Evolutionary conservation across 2,797 vertebrate species (phyloP).

Genomic region (Capromys pilorides): DNA sequence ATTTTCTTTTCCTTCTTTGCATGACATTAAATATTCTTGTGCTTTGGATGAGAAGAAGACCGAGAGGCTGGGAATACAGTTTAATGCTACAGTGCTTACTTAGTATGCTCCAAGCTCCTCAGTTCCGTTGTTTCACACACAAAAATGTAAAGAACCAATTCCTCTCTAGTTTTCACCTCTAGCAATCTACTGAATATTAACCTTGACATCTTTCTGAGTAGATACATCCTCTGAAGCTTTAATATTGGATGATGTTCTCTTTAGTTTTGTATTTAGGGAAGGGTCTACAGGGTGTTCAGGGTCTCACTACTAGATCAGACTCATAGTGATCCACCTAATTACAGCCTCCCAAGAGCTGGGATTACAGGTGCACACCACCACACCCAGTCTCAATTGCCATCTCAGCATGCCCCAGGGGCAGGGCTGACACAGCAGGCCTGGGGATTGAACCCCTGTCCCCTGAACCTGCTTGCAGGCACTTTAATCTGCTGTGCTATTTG

Average conservation of each 20-base stretch:
- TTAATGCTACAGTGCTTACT: not conserved
- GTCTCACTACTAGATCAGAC: no score
- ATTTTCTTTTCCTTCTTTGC: not conserved
- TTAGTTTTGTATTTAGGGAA: no score
- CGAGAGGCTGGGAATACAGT: not conserved
- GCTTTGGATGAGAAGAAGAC: constrained; percentile 22
- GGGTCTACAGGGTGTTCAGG: no score
- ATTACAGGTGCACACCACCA: no score
- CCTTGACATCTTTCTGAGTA: constrained; percentile 24
- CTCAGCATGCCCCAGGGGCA: no score
- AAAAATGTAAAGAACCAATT: not conserved
- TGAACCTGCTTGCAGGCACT: no score
- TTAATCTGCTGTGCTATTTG: no score
- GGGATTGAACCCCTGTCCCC: no score
- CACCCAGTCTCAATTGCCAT: no score
- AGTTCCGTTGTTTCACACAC: not conserved
- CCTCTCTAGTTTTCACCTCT: constrained; percentile 27
- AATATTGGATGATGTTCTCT: not conserved
- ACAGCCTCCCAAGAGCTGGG: no score
- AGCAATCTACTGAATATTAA: constrained; percentile 26
- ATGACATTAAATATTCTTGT: not conserved
- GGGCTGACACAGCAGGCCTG: no score
- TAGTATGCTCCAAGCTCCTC: not conserved
- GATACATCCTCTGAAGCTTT: not conserved
- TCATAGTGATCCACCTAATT: no score